These are phyloP conservation scores for Orthochromis indermauri DNA, from an alignment of 2,113 vertebrate genomes.

Conservation along the genomic window DNA sequence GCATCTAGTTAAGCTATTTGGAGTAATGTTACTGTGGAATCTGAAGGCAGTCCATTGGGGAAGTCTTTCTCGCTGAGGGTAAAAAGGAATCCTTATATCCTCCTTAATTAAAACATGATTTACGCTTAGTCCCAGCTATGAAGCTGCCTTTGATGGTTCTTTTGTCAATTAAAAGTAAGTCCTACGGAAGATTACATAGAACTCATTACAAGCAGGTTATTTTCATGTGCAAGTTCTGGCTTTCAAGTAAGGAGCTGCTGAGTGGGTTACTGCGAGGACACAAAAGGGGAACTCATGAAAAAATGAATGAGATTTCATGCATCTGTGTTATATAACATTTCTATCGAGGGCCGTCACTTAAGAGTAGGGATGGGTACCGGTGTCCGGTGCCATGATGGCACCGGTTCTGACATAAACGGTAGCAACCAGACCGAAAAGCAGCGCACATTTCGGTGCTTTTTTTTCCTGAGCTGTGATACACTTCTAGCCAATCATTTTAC, in stretches of 20 bases:
- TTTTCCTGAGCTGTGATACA: too few relatives aligned
- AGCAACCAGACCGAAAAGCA: too few relatives aligned
- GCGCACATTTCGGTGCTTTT: too few relatives aligned
- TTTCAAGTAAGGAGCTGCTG: conserved; percentile 28
- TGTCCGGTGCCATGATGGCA: too few relatives aligned
- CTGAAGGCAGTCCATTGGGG: conserved; percentile 56
- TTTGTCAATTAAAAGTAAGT: conserved; percentile 68
- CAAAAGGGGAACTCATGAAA: background rate
- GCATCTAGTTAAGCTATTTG: conserved; percentile 65
- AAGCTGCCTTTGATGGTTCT: conserved; percentile 68
- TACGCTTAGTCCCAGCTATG: conserved; percentile 57
- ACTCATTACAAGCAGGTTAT: conserved; percentile 62
- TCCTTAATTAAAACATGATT: conserved; percentile 74
- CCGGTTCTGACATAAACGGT: too few relatives aligned
- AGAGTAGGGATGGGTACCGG: too few relatives aligned
- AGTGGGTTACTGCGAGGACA: conserved; percentile 39
- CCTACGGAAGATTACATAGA: conserved; percentile 49
- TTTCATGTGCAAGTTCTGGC: conserved; percentile 41
- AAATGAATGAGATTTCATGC: conserved; percentile 5
- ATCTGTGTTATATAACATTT: conserved; percentile 3
- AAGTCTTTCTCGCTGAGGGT: conserved; percentile 43
- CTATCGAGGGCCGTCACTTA: background rate
- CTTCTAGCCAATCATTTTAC: too few relatives aligned
- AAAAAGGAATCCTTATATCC: conserved; percentile 62
- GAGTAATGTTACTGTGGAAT: conserved; percentile 51